phyloP scores from a whole-genome alignment of 2,888 invertebrate genomes.

The Leptinotarsa juncta region DNA sequence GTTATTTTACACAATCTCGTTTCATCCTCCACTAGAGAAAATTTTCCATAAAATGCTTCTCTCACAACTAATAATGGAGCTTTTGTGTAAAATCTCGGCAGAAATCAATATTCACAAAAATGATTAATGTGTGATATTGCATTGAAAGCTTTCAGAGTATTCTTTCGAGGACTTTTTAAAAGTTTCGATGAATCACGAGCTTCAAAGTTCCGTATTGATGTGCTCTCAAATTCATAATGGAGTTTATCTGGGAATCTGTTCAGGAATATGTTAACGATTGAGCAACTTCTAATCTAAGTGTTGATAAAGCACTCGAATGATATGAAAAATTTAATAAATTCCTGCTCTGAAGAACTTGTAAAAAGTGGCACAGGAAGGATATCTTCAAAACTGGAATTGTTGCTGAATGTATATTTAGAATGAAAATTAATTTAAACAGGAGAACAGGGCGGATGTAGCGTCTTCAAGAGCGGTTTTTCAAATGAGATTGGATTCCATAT shows the following conservation, averaged over 20 bases:
- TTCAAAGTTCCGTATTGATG: not conserved
- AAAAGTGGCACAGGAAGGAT: not conserved
- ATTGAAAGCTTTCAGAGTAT: not conserved
- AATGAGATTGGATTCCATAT: too few species aligned
- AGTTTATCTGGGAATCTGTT: not conserved
- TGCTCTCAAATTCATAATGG: not conserved
- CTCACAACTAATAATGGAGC: conserved; percentile 1
- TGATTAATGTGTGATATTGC: conserved; percentile 17
- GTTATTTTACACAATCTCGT: not conserved
- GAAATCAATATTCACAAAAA: not conserved
- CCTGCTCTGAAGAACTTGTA: not conserved
- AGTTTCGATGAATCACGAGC: not conserved
- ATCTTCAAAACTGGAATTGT: not conserved
- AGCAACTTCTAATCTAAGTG: not conserved
- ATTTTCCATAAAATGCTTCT: not conserved
- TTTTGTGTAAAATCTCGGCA: not conserved
- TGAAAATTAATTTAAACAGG: too few species aligned
- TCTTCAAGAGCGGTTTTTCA: too few species aligned
- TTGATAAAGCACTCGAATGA: not conserved
- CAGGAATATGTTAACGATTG: not conserved
- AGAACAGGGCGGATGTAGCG: too few species aligned
- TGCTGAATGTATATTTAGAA: too few species aligned
- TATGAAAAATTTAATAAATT: not conserved
- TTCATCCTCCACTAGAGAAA: not conserved
- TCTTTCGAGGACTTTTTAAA: not conserved